These are phyloP conservation scores for Mobula birostris DNA, from an alignment of 2,113 vertebrate genomes.

Conservation along the genomic window DNA sequence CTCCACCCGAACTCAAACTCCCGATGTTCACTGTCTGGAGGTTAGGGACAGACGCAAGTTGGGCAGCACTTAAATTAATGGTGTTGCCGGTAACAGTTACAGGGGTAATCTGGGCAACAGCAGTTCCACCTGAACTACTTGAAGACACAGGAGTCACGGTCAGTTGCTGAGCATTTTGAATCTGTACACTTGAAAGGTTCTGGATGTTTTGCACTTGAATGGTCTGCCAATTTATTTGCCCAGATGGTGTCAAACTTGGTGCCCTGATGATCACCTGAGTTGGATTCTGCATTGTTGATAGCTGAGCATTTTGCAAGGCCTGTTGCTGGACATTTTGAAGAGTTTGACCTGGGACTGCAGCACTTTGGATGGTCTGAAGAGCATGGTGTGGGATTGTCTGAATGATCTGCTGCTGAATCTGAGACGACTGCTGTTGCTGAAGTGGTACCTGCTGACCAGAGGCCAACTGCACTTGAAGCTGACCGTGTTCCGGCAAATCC, in stretches of 20 bases:
- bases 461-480: constrained; percentile 73
- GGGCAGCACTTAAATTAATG: constrained; percentile 86
- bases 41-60: constrained; percentile 88
- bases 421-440: constrained; percentile 85
- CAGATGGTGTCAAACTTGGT: constrained; percentile 86
- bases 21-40: constrained; percentile 95
- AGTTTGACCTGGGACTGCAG: constrained; percentile 61
- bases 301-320: constrained; percentile 71
- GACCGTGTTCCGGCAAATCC: constrained; percentile 67
- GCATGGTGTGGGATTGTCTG: constrained; percentile 75
- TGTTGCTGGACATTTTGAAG: constrained; percentile 55
- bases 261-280: constrained; percentile 94
- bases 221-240: constrained; percentile 97
- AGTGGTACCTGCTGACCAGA: constrained; percentile 57
- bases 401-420: constrained; percentile 72
- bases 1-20: constrained; percentile 74
- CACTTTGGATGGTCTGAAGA: constrained; percentile 71
- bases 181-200: constrained; percentile 71
- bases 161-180: constrained; percentile 88
- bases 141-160: constrained; percentile 85
- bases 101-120: constrained; percentile 74
- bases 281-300: constrained; percentile 83
- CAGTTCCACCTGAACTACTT: constrained; percentile 57
- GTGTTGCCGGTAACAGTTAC: constrained; percentile 84
- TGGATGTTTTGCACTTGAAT: constrained; percentile 86